A percentile compares a stretch with the other conserved stretches of the same genome.
phyloP scores from a whole-genome alignment of 2,797 vertebrate species.

The Oophaga sylvatica region DNA sequence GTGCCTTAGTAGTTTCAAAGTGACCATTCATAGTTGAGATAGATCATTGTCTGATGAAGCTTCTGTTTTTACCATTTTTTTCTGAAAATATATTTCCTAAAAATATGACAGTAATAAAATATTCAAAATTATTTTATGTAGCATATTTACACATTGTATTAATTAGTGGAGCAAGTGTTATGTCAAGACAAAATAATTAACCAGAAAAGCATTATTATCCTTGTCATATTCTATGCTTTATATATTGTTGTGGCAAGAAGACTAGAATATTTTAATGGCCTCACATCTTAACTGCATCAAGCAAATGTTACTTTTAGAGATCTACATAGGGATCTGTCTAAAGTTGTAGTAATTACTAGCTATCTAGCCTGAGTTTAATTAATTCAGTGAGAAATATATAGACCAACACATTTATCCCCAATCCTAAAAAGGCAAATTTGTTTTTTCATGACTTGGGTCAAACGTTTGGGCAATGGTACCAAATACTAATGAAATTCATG shows the following conservation, averaged over 20 bases:
- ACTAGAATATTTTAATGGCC: neutral
- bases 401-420: too few relatives aligned
- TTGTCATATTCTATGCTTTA: neutral
- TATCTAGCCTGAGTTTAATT: neutral
- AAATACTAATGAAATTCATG: too few relatives aligned
- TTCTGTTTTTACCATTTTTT: neutral
- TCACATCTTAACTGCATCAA: neutral
- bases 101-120: neutral
- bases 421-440: too few relatives aligned
- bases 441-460: too few relatives aligned
- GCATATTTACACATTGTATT: neutral
- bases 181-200: slow-evolving; percentile 19
- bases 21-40: slow-evolving; percentile 15
- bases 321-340: neutral
- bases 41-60: neutral
- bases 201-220: neutral
- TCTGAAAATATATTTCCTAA: neutral
- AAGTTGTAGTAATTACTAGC: neutral
- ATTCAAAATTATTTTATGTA: neutral
- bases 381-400: neutral
- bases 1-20: slow-evolving; percentile 17
- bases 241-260: neutral
- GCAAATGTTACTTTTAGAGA: slow-evolving; percentile 1
- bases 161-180: neutral
- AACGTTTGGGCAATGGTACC: too few relatives aligned